phyloP scores from a whole-genome alignment of 1,140 invertebrate genomes.

The Lepidurus arcticus region DNA sequence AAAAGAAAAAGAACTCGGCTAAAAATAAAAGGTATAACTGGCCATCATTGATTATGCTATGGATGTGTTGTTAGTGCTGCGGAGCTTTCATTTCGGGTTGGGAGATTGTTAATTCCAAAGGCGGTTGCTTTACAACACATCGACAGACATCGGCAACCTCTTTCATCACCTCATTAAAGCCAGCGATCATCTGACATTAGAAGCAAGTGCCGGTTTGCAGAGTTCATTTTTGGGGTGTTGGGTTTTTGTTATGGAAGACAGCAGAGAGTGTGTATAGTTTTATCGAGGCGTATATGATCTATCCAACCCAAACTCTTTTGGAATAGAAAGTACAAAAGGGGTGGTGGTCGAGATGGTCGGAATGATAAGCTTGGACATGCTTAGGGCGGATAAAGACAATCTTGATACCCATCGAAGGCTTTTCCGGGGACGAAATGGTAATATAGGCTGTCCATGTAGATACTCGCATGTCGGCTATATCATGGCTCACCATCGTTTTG shows the following conservation, averaged over 20 bases:
- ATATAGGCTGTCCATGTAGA: slow-evolving; percentile 8
- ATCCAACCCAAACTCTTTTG: neutral
- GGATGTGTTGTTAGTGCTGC: neutral
- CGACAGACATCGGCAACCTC: neutral
- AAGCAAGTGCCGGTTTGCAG: neutral
- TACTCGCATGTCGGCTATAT: neutral
- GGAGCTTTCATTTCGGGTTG: neutral
- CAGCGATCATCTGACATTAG: neutral
- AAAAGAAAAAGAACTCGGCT: neutral
- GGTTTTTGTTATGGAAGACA: neutral
- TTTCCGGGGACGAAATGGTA: slow-evolving; percentile 21
- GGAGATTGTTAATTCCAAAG: neutral
- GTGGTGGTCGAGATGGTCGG: slow-evolving; percentile 3
- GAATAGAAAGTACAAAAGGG: slow-evolving; percentile 2
- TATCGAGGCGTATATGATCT: neutral
- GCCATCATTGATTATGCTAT: neutral
- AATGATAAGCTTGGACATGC: slow-evolving; percentile 2
- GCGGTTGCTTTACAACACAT: neutral
- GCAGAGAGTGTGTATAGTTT: neutral
- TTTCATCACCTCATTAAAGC: slow-evolving; percentile 10
- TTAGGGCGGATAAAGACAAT: slow-evolving; percentile 21
- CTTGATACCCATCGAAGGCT: slow-evolving; percentile 9
- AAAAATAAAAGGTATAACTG: neutral
- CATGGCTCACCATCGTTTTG: slow-evolving; percentile 13
- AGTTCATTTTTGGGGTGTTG: neutral